Evolutionary conservation across 2,888 invertebrate genomes (phyloP).

Genomic region (Acrocyrtus sp.): DNA sequence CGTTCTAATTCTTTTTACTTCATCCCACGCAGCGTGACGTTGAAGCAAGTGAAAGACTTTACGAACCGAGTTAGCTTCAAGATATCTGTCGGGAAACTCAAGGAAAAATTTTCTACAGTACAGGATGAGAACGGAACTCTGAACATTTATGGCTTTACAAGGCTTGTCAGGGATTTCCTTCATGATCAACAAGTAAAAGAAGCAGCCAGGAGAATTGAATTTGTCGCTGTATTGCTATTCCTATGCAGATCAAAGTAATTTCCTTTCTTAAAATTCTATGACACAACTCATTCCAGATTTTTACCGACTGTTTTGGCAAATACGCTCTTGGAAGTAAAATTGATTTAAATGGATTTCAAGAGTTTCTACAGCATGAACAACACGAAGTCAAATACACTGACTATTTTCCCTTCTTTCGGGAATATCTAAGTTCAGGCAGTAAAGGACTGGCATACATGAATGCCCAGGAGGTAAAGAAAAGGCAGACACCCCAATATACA

Average conservation of each 20-base stretch:
- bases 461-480: slow-evolving; percentile 48
- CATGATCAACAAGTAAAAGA: slow-evolving; percentile 54
- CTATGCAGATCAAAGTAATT: neutral
- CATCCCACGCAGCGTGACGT: slow-evolving; percentile 21
- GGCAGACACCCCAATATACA: too few relatives aligned
- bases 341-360: slow-evolving; percentile 41
- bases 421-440: slow-evolving; percentile 40
- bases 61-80: slow-evolving; percentile 46
- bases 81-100: slow-evolving; percentile 48
- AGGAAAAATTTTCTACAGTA: slow-evolving; percentile 33
- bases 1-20: neutral
- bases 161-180: slow-evolving; percentile 37
- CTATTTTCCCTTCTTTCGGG: slow-evolving; percentile 41
- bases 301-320: slow-evolving; percentile 54
- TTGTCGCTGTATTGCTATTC: neutral
- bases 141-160: slow-evolving; percentile 18
- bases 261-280: too few relatives aligned
- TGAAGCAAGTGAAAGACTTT: slow-evolving; percentile 54
- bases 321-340: slow-evolving; percentile 40
- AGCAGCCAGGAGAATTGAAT: neutral
- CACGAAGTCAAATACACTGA: slow-evolving; percentile 21
- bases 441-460: slow-evolving; percentile 44
- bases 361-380: slow-evolving; percentile 51
- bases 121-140: slow-evolving; percentile 28
- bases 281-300: too few relatives aligned